Base-by-base conservation (phyloP, 1,140 invertebrate species). In the Drosophila serrata region DNA sequence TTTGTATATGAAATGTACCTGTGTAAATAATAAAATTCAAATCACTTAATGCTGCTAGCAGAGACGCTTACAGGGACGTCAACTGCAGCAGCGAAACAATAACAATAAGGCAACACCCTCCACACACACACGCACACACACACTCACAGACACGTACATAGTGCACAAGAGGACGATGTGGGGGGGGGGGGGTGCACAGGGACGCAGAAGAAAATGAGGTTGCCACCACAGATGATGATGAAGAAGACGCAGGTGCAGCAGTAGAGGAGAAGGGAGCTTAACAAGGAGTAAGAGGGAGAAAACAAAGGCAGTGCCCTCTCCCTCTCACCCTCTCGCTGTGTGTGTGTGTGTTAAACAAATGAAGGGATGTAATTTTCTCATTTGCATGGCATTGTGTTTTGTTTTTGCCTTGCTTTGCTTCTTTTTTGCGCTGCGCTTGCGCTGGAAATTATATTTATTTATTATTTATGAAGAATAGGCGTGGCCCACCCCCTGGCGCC, bases 341-440 rank as follows among this genome's bases (percentile, higher is more conserved):
- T 69, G 58, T 77, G 60, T 75, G 80, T 76, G 39, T 57, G 60
- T 55, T 90, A 92, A 92, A 92, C 79, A 92, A 92, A 92, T 92
- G 91, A 92, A 92, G 91, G 91, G 91, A 92, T 92, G 91, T 87
- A 92, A 92, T 92, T 92, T 92, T 92, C 91, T 92, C 91, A 92
- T 92, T 92, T 92, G 79, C 87, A 76, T 91, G 35, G 77, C 81
- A 85, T 90, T 90, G 90, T 75, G 61, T 88, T 91, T 85, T 82
- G 78, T 84, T 72, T 68, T 65, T 64, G 62, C 65, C 61, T 72
- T 58, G 51, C 59, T 63, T 70, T 60, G 48, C 55, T 51, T 17
- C 73, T 86, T 68, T 85, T 60, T 70, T 88, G 84, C 76, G 76
- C 56, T 88, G 82, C 82, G 82, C 82, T 88, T 87, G 82, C 82